These are phyloP conservation scores for Aspidiotus destructor DNA, from an alignment of 2,888 invertebrate genomes.

Conservation along the genomic window DNA sequence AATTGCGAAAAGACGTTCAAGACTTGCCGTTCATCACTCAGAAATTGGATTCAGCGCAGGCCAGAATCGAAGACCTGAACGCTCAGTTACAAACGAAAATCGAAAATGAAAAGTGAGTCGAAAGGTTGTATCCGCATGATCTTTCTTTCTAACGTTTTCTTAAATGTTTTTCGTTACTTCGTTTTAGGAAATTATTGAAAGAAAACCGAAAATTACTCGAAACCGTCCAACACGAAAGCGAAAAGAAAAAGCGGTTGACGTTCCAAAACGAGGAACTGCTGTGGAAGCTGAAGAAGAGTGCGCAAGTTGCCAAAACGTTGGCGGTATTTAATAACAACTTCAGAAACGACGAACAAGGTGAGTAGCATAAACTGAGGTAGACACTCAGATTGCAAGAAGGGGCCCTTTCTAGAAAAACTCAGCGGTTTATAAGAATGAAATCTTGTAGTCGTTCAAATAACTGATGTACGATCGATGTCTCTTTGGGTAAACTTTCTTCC, in stretches of 20 bases:
- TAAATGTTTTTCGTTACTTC: not conserved
- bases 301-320: slow-evolving; percentile 52
- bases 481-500: no score
- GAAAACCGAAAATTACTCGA: slow-evolving; percentile 66
- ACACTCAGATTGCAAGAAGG: no score
- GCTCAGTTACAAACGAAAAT: slow-evolving; percentile 60
- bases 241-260: slow-evolving; percentile 65
- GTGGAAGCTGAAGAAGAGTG: slow-evolving; percentile 75
- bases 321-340: slow-evolving; percentile 35
- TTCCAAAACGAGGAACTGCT: slow-evolving; percentile 81
- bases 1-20: slow-evolving; percentile 62
- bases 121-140: not conserved
- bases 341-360: slow-evolving; percentile 26
- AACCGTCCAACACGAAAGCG: slow-evolving; percentile 62
- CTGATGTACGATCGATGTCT: no score
- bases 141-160: no score
- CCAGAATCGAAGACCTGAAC: slow-evolving; percentile 76
- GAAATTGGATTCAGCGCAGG: slow-evolving; percentile 64
- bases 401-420: no score
- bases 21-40: slow-evolving; percentile 61
- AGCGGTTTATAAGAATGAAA: no score
- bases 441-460: no score
- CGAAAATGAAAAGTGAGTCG: slow-evolving; percentile 60
- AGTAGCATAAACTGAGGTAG: slow-evolving; percentile 9
- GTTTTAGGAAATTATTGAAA: slow-evolving; percentile 51